Conservation (phyloP, 2,113 vertebrate genomes). For the Megalops atlanticus region DNA sequence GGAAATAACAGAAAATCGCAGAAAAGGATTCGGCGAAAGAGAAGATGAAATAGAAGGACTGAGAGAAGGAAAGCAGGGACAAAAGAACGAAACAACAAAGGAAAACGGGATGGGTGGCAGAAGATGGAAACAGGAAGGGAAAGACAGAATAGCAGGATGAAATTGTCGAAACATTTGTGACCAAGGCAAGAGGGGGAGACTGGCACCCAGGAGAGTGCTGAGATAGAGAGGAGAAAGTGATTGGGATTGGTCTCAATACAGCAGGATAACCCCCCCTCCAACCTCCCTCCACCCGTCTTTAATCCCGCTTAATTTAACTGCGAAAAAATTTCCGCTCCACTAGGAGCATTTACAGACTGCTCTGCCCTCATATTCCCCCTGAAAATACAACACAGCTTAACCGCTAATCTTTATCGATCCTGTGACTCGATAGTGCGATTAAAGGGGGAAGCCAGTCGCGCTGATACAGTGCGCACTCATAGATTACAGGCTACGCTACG, state of each 20-base stretch:
- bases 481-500: constrained; percentile 21
- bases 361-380: constrained; percentile 70
- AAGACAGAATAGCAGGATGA: not conserved
- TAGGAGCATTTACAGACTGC: constrained; percentile 73
- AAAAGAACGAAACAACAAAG: not conserved
- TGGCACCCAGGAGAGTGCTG: not conserved
- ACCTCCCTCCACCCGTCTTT: constrained; percentile 33
- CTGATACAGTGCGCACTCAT: constrained; percentile 3
- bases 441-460: constrained; percentile 41
- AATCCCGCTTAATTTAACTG: constrained; percentile 82
- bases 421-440: constrained; percentile 57
- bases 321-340: constrained; percentile 78
- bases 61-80: not conserved
- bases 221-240: constrained; percentile 37
- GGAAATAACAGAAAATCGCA: no score
- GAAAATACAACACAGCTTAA: constrained; percentile 57
- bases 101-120: not conserved
- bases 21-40: not conserved
- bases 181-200: not conserved
- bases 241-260: constrained; percentile 56
- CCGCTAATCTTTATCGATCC: constrained; percentile 62
- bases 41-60: not conserved
- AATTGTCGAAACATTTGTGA: not conserved
- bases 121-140: not conserved
- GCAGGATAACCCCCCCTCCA: constrained; percentile 64